A percentile compares a stretch with the other conserved stretches of the same genome.
Conservation (phyloP, 2,797 vertebrate species). For the Sebastes diploproa region DNA sequence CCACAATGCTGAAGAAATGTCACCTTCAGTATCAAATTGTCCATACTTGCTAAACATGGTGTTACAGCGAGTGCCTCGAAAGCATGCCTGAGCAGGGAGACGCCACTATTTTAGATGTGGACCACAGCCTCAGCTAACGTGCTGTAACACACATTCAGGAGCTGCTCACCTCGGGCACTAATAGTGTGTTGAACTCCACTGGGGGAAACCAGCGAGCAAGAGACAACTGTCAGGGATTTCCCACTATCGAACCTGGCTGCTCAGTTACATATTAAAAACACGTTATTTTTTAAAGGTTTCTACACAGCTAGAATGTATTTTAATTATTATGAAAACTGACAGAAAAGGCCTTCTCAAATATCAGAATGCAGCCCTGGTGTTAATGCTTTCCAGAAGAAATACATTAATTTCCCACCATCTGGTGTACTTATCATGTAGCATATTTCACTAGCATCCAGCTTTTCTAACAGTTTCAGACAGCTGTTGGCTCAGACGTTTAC, state of each 20-base stretch:
- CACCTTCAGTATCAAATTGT: conserved; percentile 83
- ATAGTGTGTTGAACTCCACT: conserved; percentile 65
- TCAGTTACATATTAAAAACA: conserved; percentile 28
- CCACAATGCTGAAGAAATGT: conserved; percentile 82
- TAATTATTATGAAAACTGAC: conserved; percentile 35
- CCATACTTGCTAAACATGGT: conserved; percentile 82
- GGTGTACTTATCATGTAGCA: conserved; percentile 59
- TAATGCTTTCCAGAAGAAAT: conserved; percentile 42
- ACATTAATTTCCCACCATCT: conserved; percentile 69
- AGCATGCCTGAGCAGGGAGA: conserved; percentile 65
- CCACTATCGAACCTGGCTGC: conserved; percentile 29
- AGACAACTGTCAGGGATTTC: conserved; percentile 66
- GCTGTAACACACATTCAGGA: conserved; percentile 60
- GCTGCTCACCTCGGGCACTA: conserved; percentile 66
- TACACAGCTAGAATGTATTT: conserved; percentile 15
- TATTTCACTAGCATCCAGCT: conserved; percentile 62
- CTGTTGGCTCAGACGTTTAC: conserved; percentile 49
- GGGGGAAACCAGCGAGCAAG: conserved; percentile 58
- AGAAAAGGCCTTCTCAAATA: not conserved
- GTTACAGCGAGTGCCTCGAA: conserved; percentile 77
- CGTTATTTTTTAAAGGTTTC: conserved; percentile 1
- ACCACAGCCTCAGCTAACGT: conserved; percentile 61
- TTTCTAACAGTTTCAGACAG: conserved; percentile 54
- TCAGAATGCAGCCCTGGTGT: conserved; percentile 8
- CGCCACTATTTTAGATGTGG: conserved; percentile 58